Conservation (phyloP, 37 sponge, comb jelly and placozoan species). For the Halisarca cf. caerulea region DNA sequence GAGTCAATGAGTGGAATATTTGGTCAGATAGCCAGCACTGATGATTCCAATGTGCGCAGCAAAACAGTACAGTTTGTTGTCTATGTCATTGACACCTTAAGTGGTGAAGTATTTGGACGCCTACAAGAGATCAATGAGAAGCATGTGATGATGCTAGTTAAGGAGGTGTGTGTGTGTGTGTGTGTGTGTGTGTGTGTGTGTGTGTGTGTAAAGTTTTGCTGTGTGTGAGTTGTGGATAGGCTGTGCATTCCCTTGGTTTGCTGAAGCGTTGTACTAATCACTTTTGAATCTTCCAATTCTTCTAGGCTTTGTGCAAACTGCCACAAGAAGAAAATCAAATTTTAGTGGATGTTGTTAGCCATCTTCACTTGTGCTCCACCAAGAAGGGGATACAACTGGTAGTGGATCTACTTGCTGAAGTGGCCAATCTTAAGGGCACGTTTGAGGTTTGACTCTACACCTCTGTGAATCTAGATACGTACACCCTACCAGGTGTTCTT, state of each 20-base stretch:
- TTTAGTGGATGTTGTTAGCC: conserved; percentile 44
- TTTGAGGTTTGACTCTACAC: conserved; percentile 74
- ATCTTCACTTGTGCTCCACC: conserved; percentile 43
- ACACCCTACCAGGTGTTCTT: neutral
- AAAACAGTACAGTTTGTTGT: conserved; percentile 61
- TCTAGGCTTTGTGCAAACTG: too few relatives aligned
- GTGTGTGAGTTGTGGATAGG: too few relatives aligned
- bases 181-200: neutral
- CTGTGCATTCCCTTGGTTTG: too few relatives aligned
- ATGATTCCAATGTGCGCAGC: conserved; percentile 52
- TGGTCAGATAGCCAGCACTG: conserved; percentile 49
- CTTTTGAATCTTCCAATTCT: too few relatives aligned
- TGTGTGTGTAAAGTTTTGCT: too few relatives aligned
- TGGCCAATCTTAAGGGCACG: conserved; percentile 55
- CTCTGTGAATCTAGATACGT: too few relatives aligned
- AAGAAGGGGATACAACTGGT: conserved; percentile 44
- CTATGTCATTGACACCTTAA: conserved; percentile 41
- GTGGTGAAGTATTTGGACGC: conserved; percentile 47
- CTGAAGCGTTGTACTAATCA: too few relatives aligned
- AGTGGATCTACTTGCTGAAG: conserved; percentile 38
- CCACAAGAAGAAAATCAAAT: conserved; percentile 65
- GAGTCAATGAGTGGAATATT: conserved; percentile 59
- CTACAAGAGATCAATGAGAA: conserved; percentile 55
- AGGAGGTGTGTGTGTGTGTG: conserved; percentile 37
- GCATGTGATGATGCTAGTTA: conserved; percentile 35